These are phyloP conservation scores for Eciton burchellii DNA, from an alignment of 1,140 invertebrate species.

Conservation along the genomic window DNA sequence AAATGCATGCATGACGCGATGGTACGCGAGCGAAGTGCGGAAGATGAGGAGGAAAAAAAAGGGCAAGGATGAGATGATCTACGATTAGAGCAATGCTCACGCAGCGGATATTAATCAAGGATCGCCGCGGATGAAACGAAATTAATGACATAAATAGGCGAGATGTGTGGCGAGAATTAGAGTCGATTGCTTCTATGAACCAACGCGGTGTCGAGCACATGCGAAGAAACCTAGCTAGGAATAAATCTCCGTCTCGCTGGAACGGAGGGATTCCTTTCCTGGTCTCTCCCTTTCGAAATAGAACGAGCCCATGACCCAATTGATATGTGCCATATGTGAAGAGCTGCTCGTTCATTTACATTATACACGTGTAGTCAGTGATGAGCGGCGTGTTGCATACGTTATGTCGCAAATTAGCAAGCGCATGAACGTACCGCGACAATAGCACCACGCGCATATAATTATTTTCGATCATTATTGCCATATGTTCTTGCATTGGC, in stretches of 20 bases:
- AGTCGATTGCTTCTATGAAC: not conserved
- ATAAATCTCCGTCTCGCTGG: not conserved
- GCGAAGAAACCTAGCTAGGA: conserved; percentile 8
- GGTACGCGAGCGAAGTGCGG: not conserved
- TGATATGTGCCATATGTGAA: conserved; percentile 26
- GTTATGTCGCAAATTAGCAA: conserved; percentile 41
- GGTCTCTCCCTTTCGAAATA: conserved; percentile 13
- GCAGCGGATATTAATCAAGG: conserved; percentile 16
- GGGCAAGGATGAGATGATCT: not conserved
- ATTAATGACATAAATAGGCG: conserved; percentile 14
- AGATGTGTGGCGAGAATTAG: conserved; percentile 11
- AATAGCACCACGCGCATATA: not conserved
- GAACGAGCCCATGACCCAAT: conserved; percentile 48
- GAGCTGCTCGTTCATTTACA: not conserved
- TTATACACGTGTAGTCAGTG: not conserved
- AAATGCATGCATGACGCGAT: conserved; percentile 35
- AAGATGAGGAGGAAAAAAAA: not conserved
- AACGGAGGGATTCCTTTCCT: not conserved
- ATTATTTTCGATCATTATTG: conserved; percentile 17
- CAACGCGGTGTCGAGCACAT: not conserved
- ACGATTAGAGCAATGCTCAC: not conserved
- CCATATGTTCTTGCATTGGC: not conserved
- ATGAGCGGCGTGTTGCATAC: conserved; percentile 10
- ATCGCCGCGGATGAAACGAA: not conserved
- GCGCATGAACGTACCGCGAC: not conserved